Evolutionary conservation across 2,113 vertebrate genomes (phyloP).

Genomic region (Tychaedon coryphoeus): DNA sequence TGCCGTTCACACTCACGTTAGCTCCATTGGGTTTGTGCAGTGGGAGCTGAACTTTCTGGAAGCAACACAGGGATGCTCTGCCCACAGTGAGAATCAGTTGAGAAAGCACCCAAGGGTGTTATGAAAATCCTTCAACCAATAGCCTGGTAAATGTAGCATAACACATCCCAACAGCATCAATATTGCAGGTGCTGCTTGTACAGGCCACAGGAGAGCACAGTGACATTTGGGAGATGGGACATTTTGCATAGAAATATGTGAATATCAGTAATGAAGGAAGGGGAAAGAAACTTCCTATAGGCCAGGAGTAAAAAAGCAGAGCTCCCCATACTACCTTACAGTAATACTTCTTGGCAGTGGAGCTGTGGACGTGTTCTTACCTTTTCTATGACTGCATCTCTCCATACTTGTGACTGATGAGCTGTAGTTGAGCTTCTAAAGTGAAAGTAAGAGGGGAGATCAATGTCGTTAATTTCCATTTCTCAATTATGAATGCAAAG

Average conservation of each 20-base stretch:
- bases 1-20: rapidly evolving
- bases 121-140: neutral
- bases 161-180: neutral
- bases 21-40: neutral
- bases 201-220: neutral
- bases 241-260: neutral
- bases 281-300: rapidly evolving
- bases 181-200: neutral
- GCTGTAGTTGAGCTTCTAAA: neutral
- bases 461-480: neutral
- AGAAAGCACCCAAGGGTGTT: neutral
- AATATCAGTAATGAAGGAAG: neutral
- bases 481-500: neutral
- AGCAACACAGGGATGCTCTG: neutral
- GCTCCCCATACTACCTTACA: rapidly evolving
- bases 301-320: neutral
- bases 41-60: neutral
- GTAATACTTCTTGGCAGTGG: neutral
- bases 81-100: rapidly evolving
- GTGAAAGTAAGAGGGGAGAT: neutral
- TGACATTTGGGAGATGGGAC: neutral
- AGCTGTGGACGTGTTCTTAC: neutral
- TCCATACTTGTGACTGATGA: neutral
- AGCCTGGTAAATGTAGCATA: rapidly evolving
- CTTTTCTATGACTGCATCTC: neutral